Percentiles rank a stretch among this genome's conserved stretches.
Conservation (phyloP, 2,113 vertebrate species). For the Eleginops maclovinus region DNA sequence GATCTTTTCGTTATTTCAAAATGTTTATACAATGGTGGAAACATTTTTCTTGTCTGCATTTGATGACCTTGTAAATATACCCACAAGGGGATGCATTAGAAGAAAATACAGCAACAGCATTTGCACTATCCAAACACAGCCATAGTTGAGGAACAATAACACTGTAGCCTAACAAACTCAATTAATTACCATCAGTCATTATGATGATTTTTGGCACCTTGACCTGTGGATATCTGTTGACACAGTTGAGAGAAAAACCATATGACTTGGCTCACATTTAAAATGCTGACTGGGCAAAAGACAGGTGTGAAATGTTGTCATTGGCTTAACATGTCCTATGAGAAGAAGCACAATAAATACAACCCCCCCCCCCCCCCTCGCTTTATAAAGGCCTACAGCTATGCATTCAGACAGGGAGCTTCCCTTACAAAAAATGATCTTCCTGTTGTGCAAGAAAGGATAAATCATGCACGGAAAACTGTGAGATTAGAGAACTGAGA, state of each 20-base stretch:
- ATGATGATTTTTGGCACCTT: slow-evolving; percentile 5
- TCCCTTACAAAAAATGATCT: neutral
- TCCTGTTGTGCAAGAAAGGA: slow-evolving; percentile 11
- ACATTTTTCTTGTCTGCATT: neutral
- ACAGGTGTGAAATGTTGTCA: neutral
- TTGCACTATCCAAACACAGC: neutral
- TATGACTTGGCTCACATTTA: slow-evolving; percentile 29
- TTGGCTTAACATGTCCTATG: neutral
- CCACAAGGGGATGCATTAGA: neutral
- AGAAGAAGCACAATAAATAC: slow-evolving; percentile 16
- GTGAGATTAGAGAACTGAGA: neutral
- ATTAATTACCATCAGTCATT: no score
- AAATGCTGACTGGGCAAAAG: slow-evolving; percentile 40
- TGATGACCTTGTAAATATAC: neutral
- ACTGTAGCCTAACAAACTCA: neutral
- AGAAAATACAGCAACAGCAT: neutral
- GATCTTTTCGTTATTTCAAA: neutral
- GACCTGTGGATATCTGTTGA: slow-evolving; percentile 23
- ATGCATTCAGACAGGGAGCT: neutral
- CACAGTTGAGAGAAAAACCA: slow-evolving; percentile 37
- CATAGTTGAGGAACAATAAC: neutral
- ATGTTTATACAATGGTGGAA: neutral
- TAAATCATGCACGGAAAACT: neutral
- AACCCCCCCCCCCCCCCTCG: no score
- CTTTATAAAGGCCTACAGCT: no score